Evolutionary conservation across 2,797 vertebrate species (phyloP).

Genomic region (Anabas testudineus): DNA sequence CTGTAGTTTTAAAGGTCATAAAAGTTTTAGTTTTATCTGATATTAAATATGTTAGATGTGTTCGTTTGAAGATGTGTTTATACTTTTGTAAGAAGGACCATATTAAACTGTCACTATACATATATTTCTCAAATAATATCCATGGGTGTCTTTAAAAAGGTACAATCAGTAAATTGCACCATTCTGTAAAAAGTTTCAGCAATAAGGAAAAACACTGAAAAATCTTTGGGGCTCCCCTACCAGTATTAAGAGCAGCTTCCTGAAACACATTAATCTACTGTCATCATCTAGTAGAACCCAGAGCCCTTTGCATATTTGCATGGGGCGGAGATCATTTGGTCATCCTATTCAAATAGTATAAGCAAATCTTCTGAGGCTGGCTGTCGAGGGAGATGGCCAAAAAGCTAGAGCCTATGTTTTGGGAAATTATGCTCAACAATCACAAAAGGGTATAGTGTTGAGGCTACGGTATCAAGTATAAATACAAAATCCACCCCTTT

Average conservation of each 20-base stretch:
- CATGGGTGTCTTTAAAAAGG: background rate
- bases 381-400: background rate
- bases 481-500: too few species aligned
- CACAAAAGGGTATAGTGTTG: background rate
- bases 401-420: background rate
- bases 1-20: too few species aligned
- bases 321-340: constrained; percentile 39
- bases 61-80: too few species aligned
- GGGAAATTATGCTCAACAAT: background rate
- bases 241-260: constrained; percentile 28
- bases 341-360: constrained; percentile 62
- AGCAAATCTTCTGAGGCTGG: constrained; percentile 44
- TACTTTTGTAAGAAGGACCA: too few species aligned
- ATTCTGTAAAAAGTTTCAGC: background rate
- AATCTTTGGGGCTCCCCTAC: background rate
- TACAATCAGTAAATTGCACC: background rate
- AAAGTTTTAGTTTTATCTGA: too few species aligned
- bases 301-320: constrained; percentile 52
- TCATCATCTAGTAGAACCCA: constrained; percentile 6
- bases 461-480: too few species aligned
- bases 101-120: too few species aligned
- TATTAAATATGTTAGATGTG: too few species aligned
- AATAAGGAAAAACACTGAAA: background rate
- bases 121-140: too few species aligned
- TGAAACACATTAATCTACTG: constrained; percentile 33